Evolutionary conservation across 2,888 invertebrate genomes (phyloP), one percentile per base, ranked within the genome.

Genomic region (Opisthograptis luteolata): DNA sequence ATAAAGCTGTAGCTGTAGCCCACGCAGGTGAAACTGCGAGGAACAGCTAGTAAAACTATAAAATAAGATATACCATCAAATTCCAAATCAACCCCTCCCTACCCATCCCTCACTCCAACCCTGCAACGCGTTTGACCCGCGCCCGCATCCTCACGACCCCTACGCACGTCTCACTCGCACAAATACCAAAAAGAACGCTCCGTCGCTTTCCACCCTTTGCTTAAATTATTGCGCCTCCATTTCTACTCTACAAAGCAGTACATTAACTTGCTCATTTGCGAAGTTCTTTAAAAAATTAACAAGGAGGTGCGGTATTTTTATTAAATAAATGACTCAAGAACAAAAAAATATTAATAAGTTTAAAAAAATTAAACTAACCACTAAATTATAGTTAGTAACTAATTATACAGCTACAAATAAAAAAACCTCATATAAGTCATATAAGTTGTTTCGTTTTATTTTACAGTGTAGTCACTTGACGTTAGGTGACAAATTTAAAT

Each of bases 121-220:
- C 89, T 87, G 89, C 54, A 55, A 64, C 81, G 84, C 85, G 81
- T 86, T 84, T 81, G 79, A 81, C 86, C 85, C 83, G 47, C 41
- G 17, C 48, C 17, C 36, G 81, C 86, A 84, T 85, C 82, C 87
- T 78, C 80, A 76, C 86, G 80, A 80, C 83, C 85, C 74, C 80
- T 88, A 89, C 88, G 89, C 89, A 89, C 81, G 75, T 90, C 89
- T 89, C 90, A 87, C 89, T 90, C 90, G 85, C 90, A 89, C 90
- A 85, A 88, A 89, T 85, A 87, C 81, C 85, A 89, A 90, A 90
- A 90, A 90, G 89, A 89, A 89, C 85, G 81, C 73, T 80, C 89
- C 79, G 79, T 89, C 89, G 88, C 89, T 74, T 84, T 87, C 88
- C 87, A 84, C 87, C 90, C 88, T 81, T 87, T 85, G 88, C 89